These are phyloP conservation scores for Malurus splendens DNA, from an alignment of 2,797 vertebrate genomes.

Conservation along the genomic window DNA sequence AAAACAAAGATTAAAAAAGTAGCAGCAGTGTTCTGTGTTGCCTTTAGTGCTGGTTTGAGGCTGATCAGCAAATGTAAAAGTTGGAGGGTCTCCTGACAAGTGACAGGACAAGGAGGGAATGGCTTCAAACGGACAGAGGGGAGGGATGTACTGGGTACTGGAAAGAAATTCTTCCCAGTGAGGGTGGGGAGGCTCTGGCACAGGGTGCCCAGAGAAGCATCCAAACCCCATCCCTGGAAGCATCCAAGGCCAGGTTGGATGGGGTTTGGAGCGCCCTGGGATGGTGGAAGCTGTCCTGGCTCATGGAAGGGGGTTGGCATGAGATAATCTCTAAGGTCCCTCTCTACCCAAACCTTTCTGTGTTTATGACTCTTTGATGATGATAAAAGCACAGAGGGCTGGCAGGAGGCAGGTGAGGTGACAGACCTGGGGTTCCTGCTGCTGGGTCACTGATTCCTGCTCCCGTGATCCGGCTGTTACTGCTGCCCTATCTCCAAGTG, in stretches of 20 bases:
- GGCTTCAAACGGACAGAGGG: background rate
- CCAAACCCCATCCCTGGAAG: background rate
- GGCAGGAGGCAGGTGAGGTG: background rate
- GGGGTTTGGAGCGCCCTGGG: background rate
- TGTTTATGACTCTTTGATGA: background rate
- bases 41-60: background rate
- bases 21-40: background rate
- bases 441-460: background rate
- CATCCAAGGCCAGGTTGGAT: background rate
- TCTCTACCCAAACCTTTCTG: background rate
- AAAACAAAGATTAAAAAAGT: background rate
- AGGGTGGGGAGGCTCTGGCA: background rate
- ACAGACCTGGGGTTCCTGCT: too few relatives aligned
- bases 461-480: accelerated
- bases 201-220: background rate
- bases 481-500: background rate
- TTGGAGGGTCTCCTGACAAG: background rate
- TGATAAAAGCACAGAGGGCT: background rate
- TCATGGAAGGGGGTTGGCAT: background rate
- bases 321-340: background rate
- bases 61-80: background rate
- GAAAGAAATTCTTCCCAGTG: background rate
- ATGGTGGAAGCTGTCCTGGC: background rate
- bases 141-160: background rate
- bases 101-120: background rate